Percentiles rank a stretch among this genome's conserved stretches.
phyloP scores from a whole-genome alignment of 2,888 invertebrate genomes.

The Caenorhabditis sinica region DNA sequence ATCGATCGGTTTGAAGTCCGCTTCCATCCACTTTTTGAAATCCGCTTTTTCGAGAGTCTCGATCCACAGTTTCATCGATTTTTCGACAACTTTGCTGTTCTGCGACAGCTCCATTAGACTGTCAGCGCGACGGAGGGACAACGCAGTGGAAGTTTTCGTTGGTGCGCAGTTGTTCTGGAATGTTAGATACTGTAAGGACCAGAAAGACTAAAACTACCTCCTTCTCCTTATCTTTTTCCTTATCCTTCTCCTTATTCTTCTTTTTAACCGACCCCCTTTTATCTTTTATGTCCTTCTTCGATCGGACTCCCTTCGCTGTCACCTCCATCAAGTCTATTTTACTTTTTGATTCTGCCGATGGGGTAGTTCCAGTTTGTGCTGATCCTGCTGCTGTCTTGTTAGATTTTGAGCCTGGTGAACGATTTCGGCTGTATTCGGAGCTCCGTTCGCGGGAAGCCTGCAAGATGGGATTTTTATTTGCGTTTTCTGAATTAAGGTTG shows the following conservation, averaged over 20 bases:
- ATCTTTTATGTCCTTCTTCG: slow-evolving; percentile 2
- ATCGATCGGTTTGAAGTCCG: slow-evolving; percentile 10
- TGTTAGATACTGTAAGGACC: not conserved
- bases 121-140: not conserved
- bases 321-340: slow-evolving; percentile 34
- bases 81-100: slow-evolving; percentile 22
- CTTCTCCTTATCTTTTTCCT: slow-evolving; percentile 5
- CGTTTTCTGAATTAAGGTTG: no score
- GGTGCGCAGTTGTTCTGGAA: no score
- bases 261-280: not conserved
- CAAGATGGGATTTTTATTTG: not conserved
- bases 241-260: slow-evolving; percentile 16
- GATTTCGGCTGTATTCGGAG: slow-evolving; percentile 23
- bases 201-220: not conserved
- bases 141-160: not conserved
- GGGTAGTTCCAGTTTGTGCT: not conserved
- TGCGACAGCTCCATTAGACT: slow-evolving; percentile 21
- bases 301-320: slow-evolving; percentile 30
- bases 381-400: slow-evolving; percentile 3
- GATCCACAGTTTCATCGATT: slow-evolving; percentile 32
- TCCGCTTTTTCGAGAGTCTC: slow-evolving; percentile 43
- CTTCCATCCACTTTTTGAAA: slow-evolving; percentile 6
- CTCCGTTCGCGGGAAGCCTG: slow-evolving; percentile 34
- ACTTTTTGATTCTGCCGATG: slow-evolving; percentile 13
- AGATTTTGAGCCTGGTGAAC: slow-evolving; percentile 24